phyloP scores from a whole-genome alignment of 2,797 vertebrate species.

The Tapera naevia region DNA sequence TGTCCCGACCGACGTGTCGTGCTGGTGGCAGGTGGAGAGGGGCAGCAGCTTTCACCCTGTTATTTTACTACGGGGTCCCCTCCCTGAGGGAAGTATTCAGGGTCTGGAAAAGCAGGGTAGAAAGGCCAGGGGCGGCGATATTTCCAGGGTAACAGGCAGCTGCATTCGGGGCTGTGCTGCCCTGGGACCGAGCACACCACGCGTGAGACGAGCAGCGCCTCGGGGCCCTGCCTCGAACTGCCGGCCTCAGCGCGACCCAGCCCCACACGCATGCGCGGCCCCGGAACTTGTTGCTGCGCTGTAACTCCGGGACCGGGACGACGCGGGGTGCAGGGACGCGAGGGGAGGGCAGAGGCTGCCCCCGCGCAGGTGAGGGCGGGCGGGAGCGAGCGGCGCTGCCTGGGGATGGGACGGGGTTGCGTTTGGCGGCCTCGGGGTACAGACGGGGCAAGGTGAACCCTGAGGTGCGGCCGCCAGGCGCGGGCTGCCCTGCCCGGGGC shows the following conservation, averaged over 20 bases:
- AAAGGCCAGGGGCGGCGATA: rapidly evolving
- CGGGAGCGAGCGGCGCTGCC: too few species aligned
- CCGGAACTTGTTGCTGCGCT: not conserved
- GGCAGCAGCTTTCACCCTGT: not conserved
- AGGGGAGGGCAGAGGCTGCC: not conserved
- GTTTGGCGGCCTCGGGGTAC: not conserved
- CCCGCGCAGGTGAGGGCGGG: not conserved
- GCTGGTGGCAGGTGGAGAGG: not conserved
- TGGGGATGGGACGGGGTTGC: not conserved
- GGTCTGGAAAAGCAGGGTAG: not conserved
- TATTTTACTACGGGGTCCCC: not conserved
- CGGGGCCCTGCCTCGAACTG: not conserved
- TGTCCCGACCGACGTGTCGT: rapidly evolving
- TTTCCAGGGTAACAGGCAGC: rapidly evolving
- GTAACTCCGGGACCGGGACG: not conserved
- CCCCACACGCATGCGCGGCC: constrained; percentile 26
- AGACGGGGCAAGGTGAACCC: not conserved
- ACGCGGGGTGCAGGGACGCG: not conserved
- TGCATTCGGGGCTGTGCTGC: rapidly evolving
- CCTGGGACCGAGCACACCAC: rapidly evolving
- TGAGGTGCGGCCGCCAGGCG: not conserved
- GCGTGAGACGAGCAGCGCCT: too few species aligned
- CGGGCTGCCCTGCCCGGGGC: not conserved
- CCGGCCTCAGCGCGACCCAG: not conserved
- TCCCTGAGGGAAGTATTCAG: not conserved